Evolutionary conservation across 1,140 invertebrate species (phyloP).

Genomic region (Melipona quadrifasciata): DNA sequence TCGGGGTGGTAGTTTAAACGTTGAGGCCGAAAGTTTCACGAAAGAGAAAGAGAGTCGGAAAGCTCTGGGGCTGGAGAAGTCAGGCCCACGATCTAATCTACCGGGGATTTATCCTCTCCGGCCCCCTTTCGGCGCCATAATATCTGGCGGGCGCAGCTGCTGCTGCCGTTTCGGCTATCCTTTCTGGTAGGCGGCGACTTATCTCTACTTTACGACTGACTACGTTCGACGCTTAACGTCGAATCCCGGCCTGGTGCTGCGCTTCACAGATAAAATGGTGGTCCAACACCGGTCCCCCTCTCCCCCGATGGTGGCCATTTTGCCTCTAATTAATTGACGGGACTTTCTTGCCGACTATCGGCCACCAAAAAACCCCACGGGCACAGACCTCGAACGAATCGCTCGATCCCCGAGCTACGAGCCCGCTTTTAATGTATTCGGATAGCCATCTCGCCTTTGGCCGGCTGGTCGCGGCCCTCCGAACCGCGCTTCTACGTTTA

Average conservation of each 20-base stretch:
- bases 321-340: conserved; percentile 69
- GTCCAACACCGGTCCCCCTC: conserved; percentile 44
- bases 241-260: conserved; percentile 55
- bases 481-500: conserved; percentile 46
- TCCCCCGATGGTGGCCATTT: conserved; percentile 63
- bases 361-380: conserved; percentile 48
- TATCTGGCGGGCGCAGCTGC: conserved; percentile 71
- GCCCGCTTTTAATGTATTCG: conserved; percentile 64
- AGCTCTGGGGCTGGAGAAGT: conserved; percentile 47
- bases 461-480: conserved; percentile 5
- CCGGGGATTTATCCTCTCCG: conserved; percentile 71
- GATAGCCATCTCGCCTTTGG: conserved; percentile 52
- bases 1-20: conserved; percentile 57
- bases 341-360: conserved; percentile 34
- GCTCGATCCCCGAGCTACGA: not conserved
- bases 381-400: not conserved
- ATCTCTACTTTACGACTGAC: conserved; percentile 71
- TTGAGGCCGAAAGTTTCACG: conserved; percentile 54
- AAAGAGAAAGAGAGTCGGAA: conserved; percentile 41
- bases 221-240: conserved; percentile 68
- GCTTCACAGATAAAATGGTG: conserved; percentile 66
- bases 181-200: conserved; percentile 71
- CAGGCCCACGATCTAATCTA: conserved; percentile 70
- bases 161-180: conserved; percentile 73
- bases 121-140: conserved; percentile 75